Percentiles rank a stretch among this genome's conserved stretches.
Conservation (phyloP, 2,888 invertebrate species). For the Encarsia formosa region DNA sequence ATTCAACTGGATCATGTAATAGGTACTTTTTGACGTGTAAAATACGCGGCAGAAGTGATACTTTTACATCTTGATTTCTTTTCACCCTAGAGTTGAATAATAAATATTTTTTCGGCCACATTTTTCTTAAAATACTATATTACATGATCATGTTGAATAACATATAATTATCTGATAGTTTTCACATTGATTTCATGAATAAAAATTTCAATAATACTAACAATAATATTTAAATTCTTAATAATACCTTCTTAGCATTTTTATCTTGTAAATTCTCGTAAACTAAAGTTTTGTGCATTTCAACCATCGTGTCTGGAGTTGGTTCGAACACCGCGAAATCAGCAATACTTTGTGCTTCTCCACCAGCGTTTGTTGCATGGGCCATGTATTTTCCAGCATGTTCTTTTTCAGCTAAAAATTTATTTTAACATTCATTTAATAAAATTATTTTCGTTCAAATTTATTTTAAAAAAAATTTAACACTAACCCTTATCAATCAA, state of each 20-base stretch:
- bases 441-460: neutral
- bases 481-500: slow-evolving; percentile 67
- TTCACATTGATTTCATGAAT: too few species aligned
- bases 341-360: slow-evolving; percentile 79
- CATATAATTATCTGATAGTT: too few species aligned
- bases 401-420: slow-evolving; percentile 54
- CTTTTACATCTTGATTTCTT: too few species aligned
- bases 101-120: too few species aligned
- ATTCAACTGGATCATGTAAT: too few species aligned
- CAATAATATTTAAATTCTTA: too few species aligned
- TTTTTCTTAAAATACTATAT: too few species aligned
- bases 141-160: neutral
- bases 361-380: slow-evolving; percentile 68
- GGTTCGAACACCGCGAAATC: slow-evolving; percentile 72
- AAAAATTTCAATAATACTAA: too few species aligned
- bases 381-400: slow-evolving; percentile 78
- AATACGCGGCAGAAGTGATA: too few species aligned
- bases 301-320: slow-evolving; percentile 64
- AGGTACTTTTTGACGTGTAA: too few species aligned
- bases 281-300: slow-evolving; percentile 64
- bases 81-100: too few species aligned
- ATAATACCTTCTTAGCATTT: slow-evolving; percentile 43
- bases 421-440: neutral
- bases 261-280: slow-evolving; percentile 56
- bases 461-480: neutral